Percentiles rank a stretch among this genome's conserved stretches.
phyloP scores from a whole-genome alignment of 2,888 invertebrate genomes.

The Chaitophorus viminalis region DNA sequence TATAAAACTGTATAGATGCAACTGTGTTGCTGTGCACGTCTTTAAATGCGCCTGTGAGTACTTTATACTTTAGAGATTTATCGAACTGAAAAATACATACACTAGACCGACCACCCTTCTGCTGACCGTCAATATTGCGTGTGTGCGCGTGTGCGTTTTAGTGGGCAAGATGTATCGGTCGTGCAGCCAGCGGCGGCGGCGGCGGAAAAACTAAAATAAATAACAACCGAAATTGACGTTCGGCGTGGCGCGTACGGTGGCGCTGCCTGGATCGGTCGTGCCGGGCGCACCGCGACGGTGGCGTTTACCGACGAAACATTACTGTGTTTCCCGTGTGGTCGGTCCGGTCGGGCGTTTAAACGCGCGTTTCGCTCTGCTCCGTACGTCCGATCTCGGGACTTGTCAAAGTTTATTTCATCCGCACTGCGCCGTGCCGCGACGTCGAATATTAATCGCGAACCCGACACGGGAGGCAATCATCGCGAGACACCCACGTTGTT shows the following conservation, averaged over 20 bases:
- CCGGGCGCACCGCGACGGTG: not conserved
- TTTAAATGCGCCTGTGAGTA: too few species aligned
- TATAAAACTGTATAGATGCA: too few species aligned
- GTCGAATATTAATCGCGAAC: not conserved
- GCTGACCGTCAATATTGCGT: not conserved
- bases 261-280: constrained; percentile 37
- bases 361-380: constrained; percentile 15
- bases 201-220: constrained; percentile 2
- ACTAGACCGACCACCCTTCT: not conserved
- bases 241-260: constrained; percentile 25
- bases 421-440: too few species aligned
- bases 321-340: constrained; percentile 24
- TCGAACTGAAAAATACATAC: too few species aligned
- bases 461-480: too few species aligned
- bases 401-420: too few species aligned
- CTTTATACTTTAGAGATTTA: too few species aligned
- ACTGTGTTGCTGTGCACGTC: too few species aligned
- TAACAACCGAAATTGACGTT: constrained; percentile 29
- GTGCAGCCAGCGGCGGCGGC: not conserved
- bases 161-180: not conserved
- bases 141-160: not conserved
- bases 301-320: constrained; percentile 25
- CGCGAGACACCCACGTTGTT: too few species aligned
- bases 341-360: constrained; percentile 46
- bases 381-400: not conserved